These are phyloP conservation scores for Nomada lathburiana DNA, from an alignment of 2,888 invertebrate species.

Conservation along the genomic window DNA sequence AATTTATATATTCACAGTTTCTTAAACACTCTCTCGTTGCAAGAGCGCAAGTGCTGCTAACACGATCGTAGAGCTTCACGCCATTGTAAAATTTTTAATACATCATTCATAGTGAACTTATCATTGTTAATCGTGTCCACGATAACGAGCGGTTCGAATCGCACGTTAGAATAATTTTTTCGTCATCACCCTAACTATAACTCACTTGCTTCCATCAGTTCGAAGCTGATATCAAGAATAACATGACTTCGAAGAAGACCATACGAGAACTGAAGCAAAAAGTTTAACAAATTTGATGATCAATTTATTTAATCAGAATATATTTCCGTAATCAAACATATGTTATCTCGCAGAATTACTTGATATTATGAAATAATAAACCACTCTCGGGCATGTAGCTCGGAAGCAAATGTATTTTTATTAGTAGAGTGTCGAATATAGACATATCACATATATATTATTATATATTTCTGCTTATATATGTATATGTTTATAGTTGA, in stretches of 20 bases:
- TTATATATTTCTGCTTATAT: constrained; percentile 58
- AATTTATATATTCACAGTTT: constrained; percentile 26
- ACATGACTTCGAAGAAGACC: background rate
- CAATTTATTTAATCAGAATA: no score
- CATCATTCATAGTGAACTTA: background rate
- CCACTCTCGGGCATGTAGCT: constrained; percentile 32
- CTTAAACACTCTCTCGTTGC: constrained; percentile 28
- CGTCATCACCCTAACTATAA: background rate
- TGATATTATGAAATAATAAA: constrained; percentile 48
- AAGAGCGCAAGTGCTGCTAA: background rate
- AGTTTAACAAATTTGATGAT: no score
- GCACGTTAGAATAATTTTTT: background rate
- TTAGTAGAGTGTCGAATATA: constrained; percentile 77
- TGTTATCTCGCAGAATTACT: constrained; percentile 32
- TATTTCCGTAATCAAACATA: no score
- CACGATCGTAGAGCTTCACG: background rate
- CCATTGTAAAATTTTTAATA: background rate
- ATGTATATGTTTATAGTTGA: constrained; percentile 50
- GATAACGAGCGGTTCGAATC: background rate
- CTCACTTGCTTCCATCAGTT: background rate
- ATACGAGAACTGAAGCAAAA: background rate
- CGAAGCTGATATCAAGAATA: background rate
- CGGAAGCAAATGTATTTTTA: constrained; percentile 39
- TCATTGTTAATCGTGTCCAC: background rate
- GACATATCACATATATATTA: constrained; percentile 41